Evolutionary conservation across 2,113 vertebrate genomes (phyloP).

Genomic region (Piaya cayana): DNA sequence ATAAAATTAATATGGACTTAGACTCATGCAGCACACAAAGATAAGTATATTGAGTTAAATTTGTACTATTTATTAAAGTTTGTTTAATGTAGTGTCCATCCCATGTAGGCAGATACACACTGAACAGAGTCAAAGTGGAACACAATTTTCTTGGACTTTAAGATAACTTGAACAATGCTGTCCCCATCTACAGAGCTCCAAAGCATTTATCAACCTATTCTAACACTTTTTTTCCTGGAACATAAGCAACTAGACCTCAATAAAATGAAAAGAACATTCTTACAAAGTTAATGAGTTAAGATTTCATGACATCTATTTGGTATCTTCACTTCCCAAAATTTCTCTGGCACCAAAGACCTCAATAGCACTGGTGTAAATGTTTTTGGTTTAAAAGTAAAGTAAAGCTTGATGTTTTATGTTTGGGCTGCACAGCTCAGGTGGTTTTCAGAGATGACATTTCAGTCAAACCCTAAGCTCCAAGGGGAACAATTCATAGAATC

Average conservation of each 20-base stretch:
- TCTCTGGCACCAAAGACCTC: neutral
- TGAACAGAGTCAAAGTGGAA: neutral
- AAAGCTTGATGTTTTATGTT: neutral
- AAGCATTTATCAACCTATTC: neutral
- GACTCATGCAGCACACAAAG: neutral
- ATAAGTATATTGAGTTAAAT: neutral
- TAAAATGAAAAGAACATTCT: neutral
- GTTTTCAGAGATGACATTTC: neutral
- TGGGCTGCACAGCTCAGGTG: neutral
- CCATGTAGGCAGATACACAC: neutral
- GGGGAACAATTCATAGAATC: neutral
- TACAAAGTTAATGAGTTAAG: neutral
- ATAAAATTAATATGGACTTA: neutral
- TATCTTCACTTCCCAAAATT: neutral
- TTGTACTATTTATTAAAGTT: neutral
- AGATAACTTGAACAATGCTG: neutral
- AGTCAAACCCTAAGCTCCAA: rapidly evolving
- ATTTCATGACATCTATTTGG: neutral
- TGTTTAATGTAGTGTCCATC: neutral
- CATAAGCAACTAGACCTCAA: neutral
- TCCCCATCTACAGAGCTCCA: neutral
- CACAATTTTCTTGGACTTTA: neutral
- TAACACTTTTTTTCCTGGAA: neutral
- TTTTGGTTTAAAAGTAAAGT: neutral
- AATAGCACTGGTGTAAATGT: neutral